These are phyloP conservation scores for Galbula dea DNA, from an alignment of 2,113 vertebrate species.

Conservation along the genomic window DNA sequence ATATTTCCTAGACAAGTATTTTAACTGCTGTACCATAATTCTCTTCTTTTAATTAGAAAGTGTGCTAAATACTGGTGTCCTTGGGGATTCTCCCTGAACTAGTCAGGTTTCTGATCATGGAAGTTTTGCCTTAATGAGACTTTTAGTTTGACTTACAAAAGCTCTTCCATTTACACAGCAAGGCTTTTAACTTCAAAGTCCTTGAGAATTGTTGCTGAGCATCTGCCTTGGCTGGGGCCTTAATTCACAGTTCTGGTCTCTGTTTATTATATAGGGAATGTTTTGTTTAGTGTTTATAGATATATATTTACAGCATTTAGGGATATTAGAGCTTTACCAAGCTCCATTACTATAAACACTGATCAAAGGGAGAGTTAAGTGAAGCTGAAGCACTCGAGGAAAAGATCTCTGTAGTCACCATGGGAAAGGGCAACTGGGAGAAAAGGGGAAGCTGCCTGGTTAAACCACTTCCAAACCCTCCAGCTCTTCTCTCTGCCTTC, in stretches of 20 bases:
- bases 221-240: conserved; percentile 49
- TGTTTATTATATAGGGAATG: conserved; percentile 33
- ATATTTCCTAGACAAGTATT: background rate
- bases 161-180: conserved; percentile 54
- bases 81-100: conserved; percentile 40
- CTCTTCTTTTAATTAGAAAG: conserved; percentile 60
- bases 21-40: conserved; percentile 28
- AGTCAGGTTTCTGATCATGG: conserved; percentile 65
- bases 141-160: conserved; percentile 68
- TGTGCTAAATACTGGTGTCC: conserved; percentile 32
- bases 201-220: conserved; percentile 57
- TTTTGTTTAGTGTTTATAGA: conserved; percentile 51
- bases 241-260: conserved; percentile 16
- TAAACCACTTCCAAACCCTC: background rate
- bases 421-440: background rate
- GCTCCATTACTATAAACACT: conserved; percentile 35
- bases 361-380: conserved; percentile 42
- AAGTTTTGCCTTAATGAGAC: conserved; percentile 50
- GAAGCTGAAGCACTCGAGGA: conserved; percentile 9
- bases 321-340: conserved; percentile 36
- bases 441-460: background rate
- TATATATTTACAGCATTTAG: conserved; percentile 49
- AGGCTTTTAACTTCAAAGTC: conserved; percentile 69
- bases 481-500: background rate
- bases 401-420: background rate